Evolutionary conservation across 2,888 invertebrate genomes (phyloP).

Genomic region (Thecocarcelia acutangulata): DNA sequence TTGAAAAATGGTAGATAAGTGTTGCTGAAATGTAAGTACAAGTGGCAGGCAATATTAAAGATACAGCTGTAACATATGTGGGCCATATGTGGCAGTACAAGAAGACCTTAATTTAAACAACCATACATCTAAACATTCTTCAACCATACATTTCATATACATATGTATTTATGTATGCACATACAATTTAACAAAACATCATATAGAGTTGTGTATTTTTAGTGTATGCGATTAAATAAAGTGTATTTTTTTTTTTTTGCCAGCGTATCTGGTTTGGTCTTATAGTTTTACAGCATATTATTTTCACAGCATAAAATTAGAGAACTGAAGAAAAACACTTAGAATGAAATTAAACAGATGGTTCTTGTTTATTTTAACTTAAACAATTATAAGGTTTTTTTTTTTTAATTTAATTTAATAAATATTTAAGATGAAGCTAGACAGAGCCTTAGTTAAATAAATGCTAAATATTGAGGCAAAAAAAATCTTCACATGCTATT

Average conservation of each 20-base stretch:
- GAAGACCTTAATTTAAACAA: slow-evolving; percentile 26
- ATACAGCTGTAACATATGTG: slow-evolving; percentile 61
- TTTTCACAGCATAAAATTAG: slow-evolving; percentile 2
- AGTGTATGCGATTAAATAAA: slow-evolving; percentile 45
- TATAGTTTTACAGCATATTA: slow-evolving; percentile 40
- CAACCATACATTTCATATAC: neutral
- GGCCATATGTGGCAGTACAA: slow-evolving; percentile 54
- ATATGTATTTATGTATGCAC: too few species aligned
- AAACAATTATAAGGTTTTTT: neutral
- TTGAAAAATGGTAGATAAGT: slow-evolving; percentile 15
- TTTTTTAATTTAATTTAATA: slow-evolving; percentile 2
- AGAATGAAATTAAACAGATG: slow-evolving; percentile 49
- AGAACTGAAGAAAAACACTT: slow-evolving; percentile 10
- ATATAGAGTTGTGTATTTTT: slow-evolving; percentile 22
- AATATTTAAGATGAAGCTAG: too few species aligned
- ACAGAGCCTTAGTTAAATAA: too few species aligned
- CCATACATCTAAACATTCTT: slow-evolving; percentile 1
- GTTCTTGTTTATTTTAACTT: slow-evolving; percentile 16
- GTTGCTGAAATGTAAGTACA: slow-evolving; percentile 15
- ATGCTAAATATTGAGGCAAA: too few species aligned
- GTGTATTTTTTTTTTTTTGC: slow-evolving; percentile 17
- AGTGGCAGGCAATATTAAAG: slow-evolving; percentile 13
- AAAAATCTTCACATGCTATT: too few species aligned
- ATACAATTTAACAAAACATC: slow-evolving; percentile 21
- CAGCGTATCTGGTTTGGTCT: slow-evolving; percentile 45